A percentile compares a stretch with the other conserved stretches of the same genome.
phyloP scores from a whole-genome alignment of 2,888 invertebrate genomes.

The Aproaerema taeniolella region DNA sequence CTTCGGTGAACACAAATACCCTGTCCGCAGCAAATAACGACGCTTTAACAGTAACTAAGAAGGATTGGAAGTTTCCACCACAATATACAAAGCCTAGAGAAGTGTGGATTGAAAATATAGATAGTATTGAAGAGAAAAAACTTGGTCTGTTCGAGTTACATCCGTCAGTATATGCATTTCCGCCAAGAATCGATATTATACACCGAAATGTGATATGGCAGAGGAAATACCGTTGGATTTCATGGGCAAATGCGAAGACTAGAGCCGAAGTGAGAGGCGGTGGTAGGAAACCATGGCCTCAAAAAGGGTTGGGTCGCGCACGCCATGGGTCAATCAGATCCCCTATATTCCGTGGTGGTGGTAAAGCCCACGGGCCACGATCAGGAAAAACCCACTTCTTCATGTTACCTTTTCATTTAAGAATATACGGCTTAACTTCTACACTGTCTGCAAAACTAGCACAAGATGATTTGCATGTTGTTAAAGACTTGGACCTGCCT shows the following conservation, averaged over 20 bases:
- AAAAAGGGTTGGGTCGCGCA: conserved; percentile 94
- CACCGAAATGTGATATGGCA: conserved; percentile 94
- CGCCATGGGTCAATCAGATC: conserved; percentile 95
- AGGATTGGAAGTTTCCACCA: conserved; percentile 69
- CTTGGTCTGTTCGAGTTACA: conserved; percentile 93
- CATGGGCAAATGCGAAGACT: conserved; percentile 86
- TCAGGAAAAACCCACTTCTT: conserved; percentile 94
- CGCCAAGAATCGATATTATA: conserved; percentile 92
- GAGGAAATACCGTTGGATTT: conserved; percentile 85
- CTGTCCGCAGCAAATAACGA: conserved; percentile 19
- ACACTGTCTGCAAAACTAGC: conserved; percentile 94
- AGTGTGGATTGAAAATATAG: conserved; percentile 92
- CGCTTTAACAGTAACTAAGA: conserved; percentile 46
- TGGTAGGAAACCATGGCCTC: conserved; percentile 97
- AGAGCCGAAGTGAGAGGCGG: conserved; percentile 93
- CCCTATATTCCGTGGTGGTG: conserved; percentile 91
- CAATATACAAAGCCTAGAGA: conserved; percentile 81
- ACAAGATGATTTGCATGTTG: conserved; percentile 96
- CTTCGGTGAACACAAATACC: conserved; percentile 31
- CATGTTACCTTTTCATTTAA: conserved; percentile 89
- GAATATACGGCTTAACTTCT: conserved; percentile 89
- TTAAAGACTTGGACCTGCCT: conserved; percentile 91
- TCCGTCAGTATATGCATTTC: conserved; percentile 89
- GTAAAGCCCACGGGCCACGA: conserved; percentile 92
- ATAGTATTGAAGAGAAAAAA: conserved; percentile 85